Conservation (phyloP, 2,888 invertebrate species). For the Gasteruption jaculator region DNA sequence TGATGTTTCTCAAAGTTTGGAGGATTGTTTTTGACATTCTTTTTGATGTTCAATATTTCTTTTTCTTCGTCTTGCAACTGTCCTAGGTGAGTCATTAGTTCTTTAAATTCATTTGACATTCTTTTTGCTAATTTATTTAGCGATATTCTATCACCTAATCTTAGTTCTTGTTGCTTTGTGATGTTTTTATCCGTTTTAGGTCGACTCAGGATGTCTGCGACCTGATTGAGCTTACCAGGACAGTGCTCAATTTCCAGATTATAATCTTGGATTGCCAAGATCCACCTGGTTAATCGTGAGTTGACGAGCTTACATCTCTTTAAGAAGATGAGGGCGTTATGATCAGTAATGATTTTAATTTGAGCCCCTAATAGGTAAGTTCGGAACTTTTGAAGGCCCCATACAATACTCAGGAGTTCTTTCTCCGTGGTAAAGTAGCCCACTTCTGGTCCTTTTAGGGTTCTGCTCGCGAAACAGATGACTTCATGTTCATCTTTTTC, state of each 20-base stretch:
- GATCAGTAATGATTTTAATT: conserved; percentile 29
- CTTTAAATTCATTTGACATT: too few relatives aligned
- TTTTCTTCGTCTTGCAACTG: too few relatives aligned
- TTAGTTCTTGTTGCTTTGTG: too few relatives aligned
- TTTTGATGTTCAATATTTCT: too few relatives aligned
- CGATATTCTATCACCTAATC: too few relatives aligned
- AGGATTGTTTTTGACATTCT: too few relatives aligned
- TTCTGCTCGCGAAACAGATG: conserved; percentile 24
- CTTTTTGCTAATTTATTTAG: too few relatives aligned
- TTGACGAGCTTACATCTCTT: too few relatives aligned
- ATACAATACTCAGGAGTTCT: conserved; percentile 27
- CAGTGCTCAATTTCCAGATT: conserved; percentile 23
- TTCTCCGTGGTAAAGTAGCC: conserved; percentile 28
- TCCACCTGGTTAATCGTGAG: conserved; percentile 28
- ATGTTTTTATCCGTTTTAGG: too few relatives aligned
- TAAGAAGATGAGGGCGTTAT: conserved; percentile 29
- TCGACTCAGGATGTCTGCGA: conserved; percentile 27
- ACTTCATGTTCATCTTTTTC: background rate
- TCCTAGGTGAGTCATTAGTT: too few relatives aligned
- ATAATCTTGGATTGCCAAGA: conserved; percentile 26
- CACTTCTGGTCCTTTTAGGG: conserved; percentile 18
- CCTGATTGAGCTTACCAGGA: conserved; percentile 17
- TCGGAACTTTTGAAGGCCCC: conserved; percentile 26
- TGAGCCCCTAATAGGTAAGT: conserved; percentile 24
- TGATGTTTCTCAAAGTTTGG: too few relatives aligned